phyloP scores from a whole-genome alignment of 2,113 vertebrate species.

The Aramus guarauna region DNA sequence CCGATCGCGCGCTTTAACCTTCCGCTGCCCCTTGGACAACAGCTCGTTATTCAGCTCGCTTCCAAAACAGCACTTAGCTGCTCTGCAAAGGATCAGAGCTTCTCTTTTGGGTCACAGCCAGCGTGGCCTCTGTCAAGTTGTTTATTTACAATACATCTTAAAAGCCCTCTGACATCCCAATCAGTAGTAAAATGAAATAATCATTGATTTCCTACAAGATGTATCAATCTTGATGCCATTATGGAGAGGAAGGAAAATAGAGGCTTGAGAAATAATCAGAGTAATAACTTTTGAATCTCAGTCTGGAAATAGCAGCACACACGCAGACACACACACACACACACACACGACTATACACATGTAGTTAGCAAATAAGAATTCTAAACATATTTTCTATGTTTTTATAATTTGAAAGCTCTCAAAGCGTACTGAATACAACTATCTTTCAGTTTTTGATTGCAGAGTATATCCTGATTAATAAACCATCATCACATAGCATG shows the following conservation, averaged over 20 bases:
- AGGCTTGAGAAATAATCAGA: not conserved
- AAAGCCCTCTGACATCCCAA: not conserved
- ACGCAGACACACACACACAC: not conserved
- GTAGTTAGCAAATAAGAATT: not conserved
- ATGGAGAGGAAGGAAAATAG: not conserved
- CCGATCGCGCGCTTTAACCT: not conserved
- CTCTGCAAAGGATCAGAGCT: not conserved
- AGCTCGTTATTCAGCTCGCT: not conserved
- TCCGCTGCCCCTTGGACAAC: not conserved
- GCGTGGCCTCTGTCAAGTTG: not conserved
- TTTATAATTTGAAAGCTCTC: not conserved
- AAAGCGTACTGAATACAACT: not conserved
- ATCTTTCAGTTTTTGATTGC: not conserved
- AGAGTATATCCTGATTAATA: not conserved
- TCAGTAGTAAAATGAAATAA: constrained; percentile 7
- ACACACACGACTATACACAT: not conserved
- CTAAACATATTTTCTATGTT: not conserved
- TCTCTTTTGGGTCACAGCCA: not conserved
- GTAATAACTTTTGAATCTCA: not conserved
- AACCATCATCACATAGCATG: not conserved
- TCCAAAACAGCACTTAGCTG: not conserved
- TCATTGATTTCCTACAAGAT: not conserved
- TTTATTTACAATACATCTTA: constrained; percentile 3
- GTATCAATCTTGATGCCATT: not conserved
- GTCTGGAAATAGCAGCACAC: not conserved